phyloP scores from a whole-genome alignment of 2,113 vertebrate species.

The Diphyllodes magnificus region DNA sequence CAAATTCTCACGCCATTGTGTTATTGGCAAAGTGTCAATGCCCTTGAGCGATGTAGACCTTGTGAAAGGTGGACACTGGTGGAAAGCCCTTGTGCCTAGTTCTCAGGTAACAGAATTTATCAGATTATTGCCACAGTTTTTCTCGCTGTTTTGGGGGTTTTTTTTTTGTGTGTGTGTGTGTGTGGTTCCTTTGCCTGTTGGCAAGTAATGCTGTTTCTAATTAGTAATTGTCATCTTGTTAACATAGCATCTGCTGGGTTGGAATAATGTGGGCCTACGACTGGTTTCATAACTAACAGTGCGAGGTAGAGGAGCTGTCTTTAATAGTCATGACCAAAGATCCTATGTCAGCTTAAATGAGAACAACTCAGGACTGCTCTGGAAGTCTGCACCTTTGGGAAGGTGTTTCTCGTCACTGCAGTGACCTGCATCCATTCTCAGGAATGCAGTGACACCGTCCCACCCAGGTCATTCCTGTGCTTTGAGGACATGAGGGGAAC shows the following conservation, averaged over 20 bases:
- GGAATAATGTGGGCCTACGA: neutral
- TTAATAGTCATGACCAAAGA: neutral
- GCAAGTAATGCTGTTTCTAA: neutral
- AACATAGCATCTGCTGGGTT: neutral
- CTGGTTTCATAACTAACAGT: neutral
- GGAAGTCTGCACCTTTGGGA: neutral
- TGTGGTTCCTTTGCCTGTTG: neutral
- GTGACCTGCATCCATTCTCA: neutral
- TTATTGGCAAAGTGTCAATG: slow-evolving; percentile 86
- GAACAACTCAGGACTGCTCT: neutral
- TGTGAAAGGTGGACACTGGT: slow-evolving; percentile 91
- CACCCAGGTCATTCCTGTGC: neutral
- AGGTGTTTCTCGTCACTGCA: neutral
- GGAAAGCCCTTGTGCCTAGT: slow-evolving; percentile 88
- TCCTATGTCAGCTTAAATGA: neutral
- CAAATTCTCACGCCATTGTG: slow-evolving; percentile 89
- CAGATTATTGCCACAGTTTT: neutral
- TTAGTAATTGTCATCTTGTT: neutral
- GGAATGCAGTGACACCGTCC: neutral
- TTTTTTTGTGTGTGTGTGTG: neutral
- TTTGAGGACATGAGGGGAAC: neutral
- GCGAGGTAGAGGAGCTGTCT: neutral
- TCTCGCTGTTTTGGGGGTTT: neutral
- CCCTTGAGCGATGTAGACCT: slow-evolving; percentile 84
- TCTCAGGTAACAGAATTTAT: slow-evolving; percentile 80